These are phyloP conservation scores for Pollenia amentaria DNA, from an alignment of 2,888 invertebrate genomes.

Conservation along the genomic window DNA sequence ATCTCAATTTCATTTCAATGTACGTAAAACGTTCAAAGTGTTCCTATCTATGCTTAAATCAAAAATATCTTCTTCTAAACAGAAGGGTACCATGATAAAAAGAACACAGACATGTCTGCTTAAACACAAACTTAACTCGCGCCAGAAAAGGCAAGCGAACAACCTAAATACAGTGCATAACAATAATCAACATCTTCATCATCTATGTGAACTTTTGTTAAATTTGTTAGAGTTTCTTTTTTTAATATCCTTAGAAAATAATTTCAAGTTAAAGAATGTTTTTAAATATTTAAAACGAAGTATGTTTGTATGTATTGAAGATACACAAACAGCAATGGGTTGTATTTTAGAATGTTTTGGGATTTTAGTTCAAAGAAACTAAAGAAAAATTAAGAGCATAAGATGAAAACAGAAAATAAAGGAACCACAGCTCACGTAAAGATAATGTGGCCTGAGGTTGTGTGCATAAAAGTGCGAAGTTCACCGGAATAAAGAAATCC, in stretches of 20 bases:
- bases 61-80: background rate
- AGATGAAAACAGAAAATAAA: slow-evolving; percentile 26
- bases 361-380: slow-evolving; percentile 35
- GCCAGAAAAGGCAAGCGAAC: slow-evolving; percentile 52
- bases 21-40: no score
- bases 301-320: background rate
- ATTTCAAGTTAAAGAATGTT: slow-evolving; percentile 60
- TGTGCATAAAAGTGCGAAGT: slow-evolving; percentile 76
- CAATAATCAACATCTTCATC: slow-evolving; percentile 49
- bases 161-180: slow-evolving; percentile 13
- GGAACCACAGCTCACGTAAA: slow-evolving; percentile 69
- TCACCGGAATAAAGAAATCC: slow-evolving; percentile 72
- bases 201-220: slow-evolving; percentile 19
- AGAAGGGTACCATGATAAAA: slow-evolving; percentile 46
- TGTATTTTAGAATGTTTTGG: slow-evolving; percentile 26
- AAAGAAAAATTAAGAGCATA: slow-evolving; percentile 15
- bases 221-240: slow-evolving; percentile 17
- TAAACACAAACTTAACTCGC: slow-evolving; percentile 75
- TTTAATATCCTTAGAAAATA: slow-evolving; percentile 54
- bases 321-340: background rate
- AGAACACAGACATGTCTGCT: slow-evolving; percentile 78
- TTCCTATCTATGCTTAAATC: background rate
- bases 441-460: slow-evolving; percentile 75
- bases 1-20: no score
- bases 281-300: slow-evolving; percentile 33